A percentile compares a stretch with the other conserved stretches of the same genome.
Conservation (phyloP, 2,113 vertebrate genomes). For the Notarius quadriscutis region DNA sequence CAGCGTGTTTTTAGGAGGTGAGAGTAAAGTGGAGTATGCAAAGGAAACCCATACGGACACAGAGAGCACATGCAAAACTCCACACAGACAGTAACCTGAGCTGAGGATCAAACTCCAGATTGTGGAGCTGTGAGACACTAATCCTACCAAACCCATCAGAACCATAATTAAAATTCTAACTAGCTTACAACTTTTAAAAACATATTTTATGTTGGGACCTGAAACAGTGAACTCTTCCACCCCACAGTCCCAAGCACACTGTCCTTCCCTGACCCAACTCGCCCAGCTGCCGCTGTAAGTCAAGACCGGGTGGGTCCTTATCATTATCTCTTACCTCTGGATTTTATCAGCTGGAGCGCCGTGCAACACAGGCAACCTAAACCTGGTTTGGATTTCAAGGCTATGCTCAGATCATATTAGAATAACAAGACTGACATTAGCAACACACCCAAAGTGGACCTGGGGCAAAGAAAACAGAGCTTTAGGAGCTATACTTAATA, state of each 20-base stretch:
- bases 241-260: conserved; percentile 38
- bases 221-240: conserved; percentile 39
- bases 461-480: conserved; percentile 36
- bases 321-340: conserved; percentile 37
- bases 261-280: conserved; percentile 23
- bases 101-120: not conserved
- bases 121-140: not conserved
- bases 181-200: not conserved
- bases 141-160: not conserved
- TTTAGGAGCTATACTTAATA: not conserved
- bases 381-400: conserved; percentile 53
- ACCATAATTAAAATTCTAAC: not conserved
- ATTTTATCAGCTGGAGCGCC: conserved; percentile 46
- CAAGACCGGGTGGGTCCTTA: conserved; percentile 48
- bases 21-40: not conserved
- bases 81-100: not conserved
- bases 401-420: conserved; percentile 33
- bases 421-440: conserved; percentile 52
- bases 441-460: conserved; percentile 41
- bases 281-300: conserved; percentile 45
- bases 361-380: conserved; percentile 36
- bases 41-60: not conserved
- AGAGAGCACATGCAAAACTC: not conserved
- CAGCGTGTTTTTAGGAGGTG: not conserved
- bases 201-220: not conserved